A percentile compares a stretch with the other conserved stretches of the same genome.
These are phyloP conservation scores for Hydropotes inermis DNA, from an alignment of 2,113 vertebrate genomes.

Conservation along the genomic window DNA sequence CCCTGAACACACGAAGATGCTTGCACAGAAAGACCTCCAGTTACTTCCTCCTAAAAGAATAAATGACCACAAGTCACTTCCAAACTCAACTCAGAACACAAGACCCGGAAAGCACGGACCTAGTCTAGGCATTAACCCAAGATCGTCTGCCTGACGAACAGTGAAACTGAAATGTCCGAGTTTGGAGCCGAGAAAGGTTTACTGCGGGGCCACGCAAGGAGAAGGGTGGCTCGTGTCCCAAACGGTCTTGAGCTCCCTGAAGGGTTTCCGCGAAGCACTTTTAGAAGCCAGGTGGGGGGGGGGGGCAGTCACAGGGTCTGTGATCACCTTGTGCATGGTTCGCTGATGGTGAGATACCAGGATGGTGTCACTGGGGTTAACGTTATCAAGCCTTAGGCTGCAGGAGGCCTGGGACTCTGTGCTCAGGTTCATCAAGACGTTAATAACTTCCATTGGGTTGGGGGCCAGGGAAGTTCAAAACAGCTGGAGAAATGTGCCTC, in stretches of 20 bases:
- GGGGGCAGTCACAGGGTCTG: accelerated
- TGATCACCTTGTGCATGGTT: background rate
- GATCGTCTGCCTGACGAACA: accelerated
- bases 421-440: background rate
- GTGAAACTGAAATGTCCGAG: accelerated
- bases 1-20: background rate
- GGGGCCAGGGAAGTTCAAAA: background rate
- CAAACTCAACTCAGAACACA: background rate
- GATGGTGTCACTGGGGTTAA: background rate
- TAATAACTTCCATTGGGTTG: background rate
- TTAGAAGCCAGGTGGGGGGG: background rate
- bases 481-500: background rate
- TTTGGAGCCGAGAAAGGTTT: background rate
- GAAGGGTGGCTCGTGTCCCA: background rate
- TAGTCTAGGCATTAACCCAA: background rate
- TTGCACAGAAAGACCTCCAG: background rate
- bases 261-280: background rate
- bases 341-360: background rate
- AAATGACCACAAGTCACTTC: background rate
- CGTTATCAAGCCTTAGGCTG: background rate
- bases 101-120: background rate
- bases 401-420: background rate
- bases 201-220: accelerated
- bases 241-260: background rate
- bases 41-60: background rate